Conservation (phyloP, 2,113 vertebrate genomes). For the Grammomys surdaster region DNA sequence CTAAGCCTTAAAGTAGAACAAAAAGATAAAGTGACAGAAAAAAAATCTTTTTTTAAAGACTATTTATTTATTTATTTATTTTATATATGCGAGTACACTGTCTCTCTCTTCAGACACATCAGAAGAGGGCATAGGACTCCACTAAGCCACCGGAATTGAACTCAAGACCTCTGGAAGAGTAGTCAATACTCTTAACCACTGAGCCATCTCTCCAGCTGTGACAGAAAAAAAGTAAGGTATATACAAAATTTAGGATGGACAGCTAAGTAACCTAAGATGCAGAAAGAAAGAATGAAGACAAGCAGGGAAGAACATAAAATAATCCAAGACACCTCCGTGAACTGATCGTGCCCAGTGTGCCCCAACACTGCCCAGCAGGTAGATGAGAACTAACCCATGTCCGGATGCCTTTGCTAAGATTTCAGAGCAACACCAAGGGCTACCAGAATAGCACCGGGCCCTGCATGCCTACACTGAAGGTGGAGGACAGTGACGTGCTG, state of each 20-base stretch:
- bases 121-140: no score
- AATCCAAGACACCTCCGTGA: slow-evolving; percentile 1
- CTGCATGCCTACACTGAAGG: background rate
- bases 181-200: no score
- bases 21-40: slow-evolving; percentile 24
- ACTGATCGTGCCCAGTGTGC: background rate
- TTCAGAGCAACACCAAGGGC: background rate
- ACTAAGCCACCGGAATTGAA: no score
- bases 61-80: no score
- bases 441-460: background rate
- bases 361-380: background rate
- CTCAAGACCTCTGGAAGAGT: no score
- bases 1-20: slow-evolving; percentile 6
- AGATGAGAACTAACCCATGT: background rate
- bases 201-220: background rate
- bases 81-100: no score
- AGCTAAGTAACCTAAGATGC: background rate
- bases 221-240: background rate
- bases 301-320: background rate
- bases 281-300: background rate
- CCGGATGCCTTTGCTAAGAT: background rate
- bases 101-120: no score
- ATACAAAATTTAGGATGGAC: background rate
- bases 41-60: no score
- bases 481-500: background rate